Evolutionary conservation across 2,113 vertebrate genomes (phyloP).

Genomic region (Collichthys lucidus): DNA sequence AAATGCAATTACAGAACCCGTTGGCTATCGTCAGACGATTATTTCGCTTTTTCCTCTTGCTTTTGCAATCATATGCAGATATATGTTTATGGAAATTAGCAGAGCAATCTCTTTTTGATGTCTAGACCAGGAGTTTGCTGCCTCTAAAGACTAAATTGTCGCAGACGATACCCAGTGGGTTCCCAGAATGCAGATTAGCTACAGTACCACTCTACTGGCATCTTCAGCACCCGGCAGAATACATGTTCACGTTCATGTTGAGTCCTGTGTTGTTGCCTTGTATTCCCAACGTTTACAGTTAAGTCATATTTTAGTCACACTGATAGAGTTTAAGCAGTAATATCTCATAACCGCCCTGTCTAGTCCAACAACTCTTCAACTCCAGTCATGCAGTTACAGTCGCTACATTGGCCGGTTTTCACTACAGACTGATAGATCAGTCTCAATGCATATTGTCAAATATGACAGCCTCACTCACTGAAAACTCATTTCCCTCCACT

Average conservation of each 20-base stretch:
- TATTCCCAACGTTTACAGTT: constrained; percentile 7
- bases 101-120: no score
- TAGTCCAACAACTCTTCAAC: constrained; percentile 34
- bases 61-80: no score
- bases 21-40: no score
- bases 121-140: no score
- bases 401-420: constrained; percentile 60
- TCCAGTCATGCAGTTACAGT: constrained; percentile 47
- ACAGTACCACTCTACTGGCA: no score
- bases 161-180: no score
- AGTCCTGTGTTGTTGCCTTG: neutral
- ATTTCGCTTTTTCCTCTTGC: no score
- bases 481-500: constrained; percentile 74
- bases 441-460: constrained; percentile 78
- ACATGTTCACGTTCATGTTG: neutral
- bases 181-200: no score
- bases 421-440: constrained; percentile 73
- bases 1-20: no score
- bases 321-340: constrained; percentile 28
- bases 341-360: constrained; percentile 33
- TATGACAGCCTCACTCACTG: constrained; percentile 80
- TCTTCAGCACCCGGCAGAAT: neutral
- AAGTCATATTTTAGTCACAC: constrained; percentile 16
- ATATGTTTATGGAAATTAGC: no score
- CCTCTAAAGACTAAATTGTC: no score